Percentiles rank a stretch among this genome's conserved stretches.
Conservation (phyloP, 2,797 vertebrate species). For the Xerus rutilus region DNA sequence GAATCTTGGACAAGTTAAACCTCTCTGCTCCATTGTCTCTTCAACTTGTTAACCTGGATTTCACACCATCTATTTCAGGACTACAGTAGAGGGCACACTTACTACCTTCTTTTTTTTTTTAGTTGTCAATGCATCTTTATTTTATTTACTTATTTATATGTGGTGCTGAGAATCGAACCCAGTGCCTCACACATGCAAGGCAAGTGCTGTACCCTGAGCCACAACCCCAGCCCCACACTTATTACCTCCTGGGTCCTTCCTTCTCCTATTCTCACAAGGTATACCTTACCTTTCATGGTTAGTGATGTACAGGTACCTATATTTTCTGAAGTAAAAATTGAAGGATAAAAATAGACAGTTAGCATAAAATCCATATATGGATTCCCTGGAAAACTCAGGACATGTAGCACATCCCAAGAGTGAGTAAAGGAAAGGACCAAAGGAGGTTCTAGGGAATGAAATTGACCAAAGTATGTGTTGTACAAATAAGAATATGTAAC, state of each 20-base stretch:
- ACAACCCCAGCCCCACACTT: too few relatives aligned
- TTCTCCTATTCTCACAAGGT: background rate
- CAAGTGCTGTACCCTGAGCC: too few relatives aligned
- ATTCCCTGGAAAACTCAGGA: constrained; percentile 35
- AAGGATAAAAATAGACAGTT: background rate
- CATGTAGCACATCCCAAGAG: background rate
- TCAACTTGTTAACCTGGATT: background rate
- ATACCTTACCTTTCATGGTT: background rate
- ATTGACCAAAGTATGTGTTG: too few relatives aligned
- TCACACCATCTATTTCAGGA: background rate
- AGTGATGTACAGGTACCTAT: background rate
- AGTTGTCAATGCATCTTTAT: too few relatives aligned
- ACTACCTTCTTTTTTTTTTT: too few relatives aligned
- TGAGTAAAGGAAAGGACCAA: too few relatives aligned
- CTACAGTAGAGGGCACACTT: background rate
- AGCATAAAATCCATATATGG: background rate
- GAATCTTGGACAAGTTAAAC: background rate
- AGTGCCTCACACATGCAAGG: too few relatives aligned
- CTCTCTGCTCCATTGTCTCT: background rate
- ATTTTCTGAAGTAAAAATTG: background rate
- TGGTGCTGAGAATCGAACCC: too few relatives aligned
- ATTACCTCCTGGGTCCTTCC: too few relatives aligned
- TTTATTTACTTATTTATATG: too few relatives aligned
- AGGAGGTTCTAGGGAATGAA: too few relatives aligned
- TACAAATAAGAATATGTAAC: too few relatives aligned